phyloP scores from a whole-genome alignment of 1,140 invertebrate genomes.

The Aphelinus certus region DNA sequence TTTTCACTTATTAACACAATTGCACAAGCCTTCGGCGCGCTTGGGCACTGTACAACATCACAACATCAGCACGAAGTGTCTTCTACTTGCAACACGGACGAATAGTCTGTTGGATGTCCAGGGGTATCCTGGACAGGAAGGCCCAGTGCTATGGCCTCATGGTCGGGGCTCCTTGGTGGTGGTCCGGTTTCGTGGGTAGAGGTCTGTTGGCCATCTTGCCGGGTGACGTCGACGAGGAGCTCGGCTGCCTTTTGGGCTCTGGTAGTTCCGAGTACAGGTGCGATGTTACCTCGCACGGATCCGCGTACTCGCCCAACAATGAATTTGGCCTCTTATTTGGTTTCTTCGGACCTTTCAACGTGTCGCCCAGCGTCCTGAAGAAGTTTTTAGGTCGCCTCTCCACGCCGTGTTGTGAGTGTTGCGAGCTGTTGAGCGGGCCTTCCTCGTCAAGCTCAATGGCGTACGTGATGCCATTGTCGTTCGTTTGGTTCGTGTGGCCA shows the following conservation, averaged over 20 bases:
- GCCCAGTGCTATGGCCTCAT: not conserved
- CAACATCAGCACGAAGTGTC: too few species aligned
- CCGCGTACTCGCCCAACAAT: conserved; percentile 75
- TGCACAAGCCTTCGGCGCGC: too few species aligned
- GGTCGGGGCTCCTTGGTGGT: conserved; percentile 26
- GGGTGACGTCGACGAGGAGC: conserved; percentile 56
- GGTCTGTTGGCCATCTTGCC: conserved; percentile 75
- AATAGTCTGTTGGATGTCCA: too few species aligned
- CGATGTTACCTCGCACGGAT: conserved; percentile 73
- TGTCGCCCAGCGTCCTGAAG: conserved; percentile 59
- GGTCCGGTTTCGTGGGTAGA: conserved; percentile 73
- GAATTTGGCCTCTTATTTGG: conserved; percentile 66
- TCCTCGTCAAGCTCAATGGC: conserved; percentile 14
- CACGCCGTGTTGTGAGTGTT: conserved; percentile 14
- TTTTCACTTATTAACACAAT: too few species aligned
- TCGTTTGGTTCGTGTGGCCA: conserved; percentile 47
- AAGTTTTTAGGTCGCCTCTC: conserved; percentile 58
- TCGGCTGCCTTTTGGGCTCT: conserved; percentile 63
- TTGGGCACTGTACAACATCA: too few species aligned
- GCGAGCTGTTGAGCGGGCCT: conserved; percentile 22
- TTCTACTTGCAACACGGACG: too few species aligned
- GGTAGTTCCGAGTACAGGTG: conserved; percentile 79
- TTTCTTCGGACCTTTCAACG: conserved; percentile 50
- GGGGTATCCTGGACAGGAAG: too few species aligned
- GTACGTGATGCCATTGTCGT: conserved; percentile 14